A percentile compares a stretch with the other conserved stretches of the same genome.
phyloP scores from a whole-genome alignment of 2,113 vertebrate genomes.

The Zosterops lateralis region DNA sequence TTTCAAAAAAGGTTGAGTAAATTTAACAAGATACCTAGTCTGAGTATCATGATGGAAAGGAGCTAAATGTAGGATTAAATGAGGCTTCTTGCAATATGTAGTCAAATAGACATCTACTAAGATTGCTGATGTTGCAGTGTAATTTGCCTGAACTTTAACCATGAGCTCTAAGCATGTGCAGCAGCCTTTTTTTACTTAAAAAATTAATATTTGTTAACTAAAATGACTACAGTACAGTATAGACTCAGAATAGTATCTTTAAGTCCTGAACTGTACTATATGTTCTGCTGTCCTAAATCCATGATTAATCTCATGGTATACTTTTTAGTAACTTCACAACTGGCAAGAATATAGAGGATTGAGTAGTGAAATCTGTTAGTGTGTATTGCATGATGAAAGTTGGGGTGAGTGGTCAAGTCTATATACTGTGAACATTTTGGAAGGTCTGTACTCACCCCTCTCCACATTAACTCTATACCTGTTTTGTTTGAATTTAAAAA shows the following conservation, averaged over 20 bases:
- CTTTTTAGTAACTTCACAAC: neutral
- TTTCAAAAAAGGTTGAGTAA: neutral
- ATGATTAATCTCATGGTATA: neutral
- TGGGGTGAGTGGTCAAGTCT: neutral
- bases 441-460: slow-evolving; percentile 55
- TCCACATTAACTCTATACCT: slow-evolving; percentile 22
- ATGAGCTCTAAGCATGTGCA: neutral
- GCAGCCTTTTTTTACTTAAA: neutral
- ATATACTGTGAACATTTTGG: neutral
- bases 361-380: neutral
- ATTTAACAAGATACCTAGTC: neutral
- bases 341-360: slow-evolving; percentile 20
- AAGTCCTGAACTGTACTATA: slow-evolving; percentile 38
- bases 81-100: neutral
- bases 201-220: neutral
- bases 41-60: neutral
- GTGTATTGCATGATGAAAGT: neutral
- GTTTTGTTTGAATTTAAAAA: slow-evolving; percentile 7
- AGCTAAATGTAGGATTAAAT: neutral
- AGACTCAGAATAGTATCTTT: neutral
- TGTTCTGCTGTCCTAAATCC: slow-evolving; percentile 40
- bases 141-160: slow-evolving; percentile 7
- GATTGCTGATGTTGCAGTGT: neutral
- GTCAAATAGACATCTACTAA: neutral
- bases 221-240: neutral